These are phyloP conservation scores for Campoletis raptor DNA, from an alignment of 2,888 invertebrate species.

Conservation along the genomic window DNA sequence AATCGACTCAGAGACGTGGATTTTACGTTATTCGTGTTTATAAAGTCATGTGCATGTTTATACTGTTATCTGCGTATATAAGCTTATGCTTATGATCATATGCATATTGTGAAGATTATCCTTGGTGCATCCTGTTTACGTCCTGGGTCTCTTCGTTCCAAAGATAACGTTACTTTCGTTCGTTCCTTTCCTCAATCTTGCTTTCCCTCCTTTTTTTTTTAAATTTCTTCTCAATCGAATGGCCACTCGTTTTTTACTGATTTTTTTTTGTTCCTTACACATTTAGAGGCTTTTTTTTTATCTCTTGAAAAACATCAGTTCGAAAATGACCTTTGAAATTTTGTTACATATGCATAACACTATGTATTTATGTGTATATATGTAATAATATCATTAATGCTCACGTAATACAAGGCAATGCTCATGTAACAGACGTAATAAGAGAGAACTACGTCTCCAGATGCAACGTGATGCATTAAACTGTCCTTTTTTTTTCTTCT, in stretches of 20 bases:
- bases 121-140: conserved; percentile 74
- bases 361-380: background rate
- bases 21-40: conserved; percentile 46
- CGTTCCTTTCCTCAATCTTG: conserved; percentile 4
- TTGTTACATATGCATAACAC: conserved; percentile 10
- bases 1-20: conserved; percentile 35
- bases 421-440: conserved; percentile 54
- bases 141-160: conserved; percentile 66
- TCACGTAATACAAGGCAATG: conserved; percentile 54
- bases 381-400: conserved; percentile 53
- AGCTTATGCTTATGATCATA: background rate
- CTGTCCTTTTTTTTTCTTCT: conserved; percentile 15
- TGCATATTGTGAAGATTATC: conserved; percentile 44
- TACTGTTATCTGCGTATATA: background rate
- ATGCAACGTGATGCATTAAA: conserved; percentile 60
- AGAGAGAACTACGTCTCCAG: conserved; percentile 34
- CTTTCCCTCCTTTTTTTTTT: background rate
- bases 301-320: background rate
- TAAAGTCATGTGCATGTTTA: conserved; percentile 15
- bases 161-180: conserved; percentile 57
- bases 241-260: background rate
- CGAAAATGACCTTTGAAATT: conserved; percentile 30
- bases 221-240: conserved; percentile 8
- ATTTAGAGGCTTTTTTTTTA: background rate
- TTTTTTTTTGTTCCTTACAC: conserved; percentile 4